A percentile compares a stretch with the other conserved stretches of the same genome.
phyloP scores from a whole-genome alignment of 2,888 invertebrate genomes.

The Stenoptilia bipunctidactyla region DNA sequence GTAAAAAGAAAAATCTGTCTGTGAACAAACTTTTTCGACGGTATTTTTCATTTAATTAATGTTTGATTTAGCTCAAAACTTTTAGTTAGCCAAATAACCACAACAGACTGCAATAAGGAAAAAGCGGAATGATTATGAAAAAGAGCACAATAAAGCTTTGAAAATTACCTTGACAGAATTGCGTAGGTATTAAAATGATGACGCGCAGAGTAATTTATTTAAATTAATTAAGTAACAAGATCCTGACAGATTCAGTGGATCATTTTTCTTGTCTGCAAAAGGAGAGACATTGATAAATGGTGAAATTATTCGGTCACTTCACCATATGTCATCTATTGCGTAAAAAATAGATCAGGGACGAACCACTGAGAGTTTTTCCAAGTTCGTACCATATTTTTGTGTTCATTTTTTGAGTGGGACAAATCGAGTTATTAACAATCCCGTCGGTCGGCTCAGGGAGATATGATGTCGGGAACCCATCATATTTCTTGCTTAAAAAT shows the following conservation, averaged over 20 bases:
- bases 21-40: too few species aligned
- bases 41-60: too few species aligned
- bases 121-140: too few species aligned
- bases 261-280: slow-evolving; percentile 56
- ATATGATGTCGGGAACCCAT: neutral
- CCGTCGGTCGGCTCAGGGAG: neutral
- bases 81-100: too few species aligned
- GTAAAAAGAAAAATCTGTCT: too few species aligned
- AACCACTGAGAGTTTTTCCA: too few species aligned
- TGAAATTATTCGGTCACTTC: slow-evolving; percentile 58
- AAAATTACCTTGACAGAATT: too few species aligned
- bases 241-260: slow-evolving; percentile 61
- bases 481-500: neutral
- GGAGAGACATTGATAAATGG: slow-evolving; percentile 65
- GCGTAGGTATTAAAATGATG: slow-evolving; percentile 48
- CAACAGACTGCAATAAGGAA: too few species aligned
- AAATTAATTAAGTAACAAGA: slow-evolving; percentile 57
- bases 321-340: too few species aligned
- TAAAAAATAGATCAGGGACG: too few species aligned
- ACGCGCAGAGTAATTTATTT: slow-evolving; percentile 53
- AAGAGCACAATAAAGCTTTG: too few species aligned
- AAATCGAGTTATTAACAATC: neutral
- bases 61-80: too few species aligned
- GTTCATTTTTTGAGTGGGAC: neutral
- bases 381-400: neutral